Conservation (phyloP, 1,140 invertebrate genomes). For the Aporrectodea caliginosa region DNA sequence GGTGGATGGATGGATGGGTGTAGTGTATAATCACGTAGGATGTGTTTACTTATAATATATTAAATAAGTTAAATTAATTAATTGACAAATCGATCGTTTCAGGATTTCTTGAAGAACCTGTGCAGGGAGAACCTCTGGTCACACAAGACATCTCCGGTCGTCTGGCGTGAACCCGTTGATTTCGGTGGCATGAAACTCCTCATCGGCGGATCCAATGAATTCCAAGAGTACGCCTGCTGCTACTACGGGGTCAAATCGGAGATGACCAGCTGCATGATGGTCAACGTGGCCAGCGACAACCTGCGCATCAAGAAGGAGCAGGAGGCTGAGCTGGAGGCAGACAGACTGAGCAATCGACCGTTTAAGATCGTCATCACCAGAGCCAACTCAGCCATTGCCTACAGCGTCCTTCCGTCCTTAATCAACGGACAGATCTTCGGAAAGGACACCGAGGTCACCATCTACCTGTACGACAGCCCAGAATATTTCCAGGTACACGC, state of each 20-base stretch:
- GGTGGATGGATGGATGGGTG: slow-evolving; percentile 1
- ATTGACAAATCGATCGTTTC: too few species aligned
- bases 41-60: too few species aligned
- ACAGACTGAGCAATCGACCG: not conserved
- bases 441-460: not conserved
- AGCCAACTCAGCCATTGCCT: not conserved
- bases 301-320: not conserved
- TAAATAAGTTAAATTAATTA: too few species aligned
- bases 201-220: slow-evolving; percentile 15
- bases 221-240: slow-evolving; percentile 17
- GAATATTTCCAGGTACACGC: not conserved
- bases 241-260: slow-evolving; percentile 15
- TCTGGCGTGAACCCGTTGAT: slow-evolving; percentile 20
- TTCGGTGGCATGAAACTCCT: slow-evolving; percentile 17
- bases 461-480: not conserved
- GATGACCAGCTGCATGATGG: slow-evolving; percentile 11
- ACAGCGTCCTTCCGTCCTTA: not conserved
- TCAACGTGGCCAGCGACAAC: slow-evolving; percentile 5
- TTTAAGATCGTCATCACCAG: not conserved
- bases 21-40: too few species aligned
- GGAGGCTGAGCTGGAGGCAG: not conserved
- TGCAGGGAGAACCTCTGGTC: not conserved
- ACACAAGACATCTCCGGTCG: slow-evolving; percentile 5
- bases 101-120: not conserved
- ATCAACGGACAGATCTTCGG: not conserved